phyloP scores from a whole-genome alignment of 2,113 vertebrate genomes.

The Grammatotria lemairii region DNA sequence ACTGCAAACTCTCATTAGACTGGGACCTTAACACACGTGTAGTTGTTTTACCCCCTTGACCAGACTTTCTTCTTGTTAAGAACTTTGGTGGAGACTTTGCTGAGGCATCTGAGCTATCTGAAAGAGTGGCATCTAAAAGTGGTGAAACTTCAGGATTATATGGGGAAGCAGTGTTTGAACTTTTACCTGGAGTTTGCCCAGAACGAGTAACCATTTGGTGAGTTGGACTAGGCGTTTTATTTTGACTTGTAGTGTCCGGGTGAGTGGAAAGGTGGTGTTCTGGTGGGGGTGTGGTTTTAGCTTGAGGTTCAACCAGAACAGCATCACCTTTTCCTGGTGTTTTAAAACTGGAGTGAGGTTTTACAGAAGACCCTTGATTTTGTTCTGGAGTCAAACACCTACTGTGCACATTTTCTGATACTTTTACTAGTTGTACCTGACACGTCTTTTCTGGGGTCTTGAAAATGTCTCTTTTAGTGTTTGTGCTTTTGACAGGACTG shows the following conservation, averaged over 20 bases:
- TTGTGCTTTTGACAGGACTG: slow-evolving; percentile 24
- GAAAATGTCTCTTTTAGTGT: slow-evolving; percentile 26
- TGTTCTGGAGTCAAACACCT: background rate
- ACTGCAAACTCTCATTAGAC: background rate
- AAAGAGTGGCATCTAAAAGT: background rate
- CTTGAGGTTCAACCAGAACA: background rate
- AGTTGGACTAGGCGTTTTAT: slow-evolving; percentile 14
- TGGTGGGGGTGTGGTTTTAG: background rate
- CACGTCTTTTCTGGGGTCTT: slow-evolving; percentile 56
- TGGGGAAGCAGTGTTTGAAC: background rate
- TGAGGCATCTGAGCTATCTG: background rate
- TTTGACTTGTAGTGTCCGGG: background rate
- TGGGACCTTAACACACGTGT: background rate
- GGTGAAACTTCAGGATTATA: background rate
- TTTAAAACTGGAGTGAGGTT: background rate
- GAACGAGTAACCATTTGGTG: slow-evolving; percentile 50
- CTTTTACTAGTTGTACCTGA: background rate
- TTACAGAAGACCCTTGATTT: background rate
- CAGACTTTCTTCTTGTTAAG: background rate
- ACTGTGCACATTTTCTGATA: background rate
- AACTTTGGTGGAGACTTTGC: background rate
- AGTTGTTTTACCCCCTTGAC: background rate
- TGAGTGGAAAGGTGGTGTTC: background rate
- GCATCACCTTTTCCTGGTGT: background rate
- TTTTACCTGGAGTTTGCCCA: slow-evolving; percentile 46